Evolutionary conservation across 2,113 vertebrate genomes (phyloP).

Genomic region (Colistium nudipinnis): DNA sequence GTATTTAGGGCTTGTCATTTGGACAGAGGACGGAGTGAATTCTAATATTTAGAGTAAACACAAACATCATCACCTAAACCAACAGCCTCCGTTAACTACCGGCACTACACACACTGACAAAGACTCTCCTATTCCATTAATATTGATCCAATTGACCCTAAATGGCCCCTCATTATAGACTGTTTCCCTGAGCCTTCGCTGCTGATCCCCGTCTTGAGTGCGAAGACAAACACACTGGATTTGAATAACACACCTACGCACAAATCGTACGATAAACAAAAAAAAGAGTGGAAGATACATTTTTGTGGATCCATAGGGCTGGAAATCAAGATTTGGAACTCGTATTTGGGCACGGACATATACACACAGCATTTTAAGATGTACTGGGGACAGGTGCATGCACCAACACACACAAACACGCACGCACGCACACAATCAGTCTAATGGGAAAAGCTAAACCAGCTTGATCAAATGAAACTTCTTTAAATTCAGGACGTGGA

Average conservation of each 20-base stretch:
- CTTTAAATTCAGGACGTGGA: slow-evolving; percentile 57
- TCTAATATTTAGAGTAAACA: slow-evolving; percentile 70
- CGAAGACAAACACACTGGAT: background rate
- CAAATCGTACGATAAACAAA: background rate
- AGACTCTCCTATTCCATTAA: slow-evolving; percentile 44
- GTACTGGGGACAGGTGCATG: background rate
- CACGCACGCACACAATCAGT: background rate
- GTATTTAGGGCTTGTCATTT: slow-evolving; percentile 50
- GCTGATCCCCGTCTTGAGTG: slow-evolving; percentile 31
- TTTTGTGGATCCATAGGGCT: background rate
- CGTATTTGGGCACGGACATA: slow-evolving; percentile 8
- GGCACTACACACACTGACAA: slow-evolving; percentile 46
- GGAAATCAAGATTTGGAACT: slow-evolving; percentile 8
- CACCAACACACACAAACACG: background rate
- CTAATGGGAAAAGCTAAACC: slow-evolving; percentile 17
- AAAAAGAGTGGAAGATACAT: background rate
- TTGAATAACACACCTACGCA: slow-evolving; percentile 20
- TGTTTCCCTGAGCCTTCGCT: slow-evolving; percentile 23
- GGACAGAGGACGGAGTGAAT: slow-evolving; percentile 62
- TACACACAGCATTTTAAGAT: slow-evolving; percentile 9
- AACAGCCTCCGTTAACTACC: slow-evolving; percentile 73
- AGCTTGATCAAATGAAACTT: slow-evolving; percentile 50
- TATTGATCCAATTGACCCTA: slow-evolving; percentile 74
- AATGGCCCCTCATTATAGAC: slow-evolving; percentile 71
- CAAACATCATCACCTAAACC: slow-evolving; percentile 72